phyloP scores from a whole-genome alignment of 2,888 invertebrate genomes.

The Eupithecia subumbrata region DNA sequence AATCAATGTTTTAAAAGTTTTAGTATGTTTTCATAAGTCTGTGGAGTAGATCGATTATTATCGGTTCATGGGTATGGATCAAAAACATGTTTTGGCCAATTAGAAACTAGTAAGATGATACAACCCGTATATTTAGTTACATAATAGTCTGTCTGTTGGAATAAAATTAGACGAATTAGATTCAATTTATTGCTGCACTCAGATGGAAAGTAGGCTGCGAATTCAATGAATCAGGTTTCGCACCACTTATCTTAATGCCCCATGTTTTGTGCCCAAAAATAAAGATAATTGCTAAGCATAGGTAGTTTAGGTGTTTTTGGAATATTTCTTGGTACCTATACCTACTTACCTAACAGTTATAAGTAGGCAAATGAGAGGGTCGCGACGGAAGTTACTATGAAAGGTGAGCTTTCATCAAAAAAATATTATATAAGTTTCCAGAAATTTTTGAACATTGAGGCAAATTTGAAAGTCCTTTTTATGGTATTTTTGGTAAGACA shows the following conservation, averaged over 20 bases:
- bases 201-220: slow-evolving; percentile 28
- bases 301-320: not conserved
- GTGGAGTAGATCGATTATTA: not conserved
- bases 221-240: slow-evolving; percentile 15
- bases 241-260: slow-evolving; percentile 6
- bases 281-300: not conserved
- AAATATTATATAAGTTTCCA: no score
- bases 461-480: not conserved
- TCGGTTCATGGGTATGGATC: slow-evolving; percentile 2
- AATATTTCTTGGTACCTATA: not conserved
- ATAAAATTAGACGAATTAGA: slow-evolving; percentile 15
- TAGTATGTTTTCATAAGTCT: not conserved
- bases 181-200: slow-evolving; percentile 27
- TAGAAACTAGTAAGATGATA: slow-evolving; percentile 10
- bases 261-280: not conserved
- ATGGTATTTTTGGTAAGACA: not conserved
- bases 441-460: not conserved
- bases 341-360: not conserved
- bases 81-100: slow-evolving; percentile 11
- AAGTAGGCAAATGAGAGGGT: not conserved
- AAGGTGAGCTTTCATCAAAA: not conserved
- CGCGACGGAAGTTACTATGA: not conserved
- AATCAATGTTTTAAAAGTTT: not conserved
- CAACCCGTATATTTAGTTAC: slow-evolving; percentile 28
- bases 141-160: slow-evolving; percentile 27